A percentile compares a stretch with the other conserved stretches of the same genome.
Evolutionary conservation across 2,113 vertebrate genomes (phyloP).

Genomic region (Motacilla alba): DNA sequence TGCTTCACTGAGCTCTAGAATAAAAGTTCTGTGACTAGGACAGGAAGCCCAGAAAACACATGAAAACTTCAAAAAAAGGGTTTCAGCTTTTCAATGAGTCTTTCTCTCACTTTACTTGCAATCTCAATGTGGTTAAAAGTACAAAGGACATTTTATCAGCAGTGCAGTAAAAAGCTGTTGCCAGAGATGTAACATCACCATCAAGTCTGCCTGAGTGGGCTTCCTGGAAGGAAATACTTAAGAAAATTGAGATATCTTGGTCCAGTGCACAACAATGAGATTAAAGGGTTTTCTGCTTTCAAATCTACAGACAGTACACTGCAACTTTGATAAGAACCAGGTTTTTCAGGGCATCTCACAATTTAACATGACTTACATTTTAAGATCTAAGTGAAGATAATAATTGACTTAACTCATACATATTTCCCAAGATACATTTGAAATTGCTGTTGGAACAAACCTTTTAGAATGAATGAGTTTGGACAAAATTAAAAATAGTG

Average conservation of each 20-base stretch:
- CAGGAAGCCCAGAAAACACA: background rate
- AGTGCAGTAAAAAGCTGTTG: background rate
- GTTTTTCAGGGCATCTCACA: background rate
- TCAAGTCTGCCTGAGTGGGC: background rate
- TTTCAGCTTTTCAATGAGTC: background rate
- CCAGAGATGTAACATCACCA: background rate
- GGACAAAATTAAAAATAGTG: background rate
- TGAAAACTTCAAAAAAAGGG: background rate
- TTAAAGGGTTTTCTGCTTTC: background rate
- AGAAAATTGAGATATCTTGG: background rate
- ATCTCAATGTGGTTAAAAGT: background rate
- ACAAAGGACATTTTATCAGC: background rate
- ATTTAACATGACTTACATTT: background rate
- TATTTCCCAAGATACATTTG: background rate
- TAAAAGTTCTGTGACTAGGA: background rate
- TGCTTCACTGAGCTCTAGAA: background rate
- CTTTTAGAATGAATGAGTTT: background rate
- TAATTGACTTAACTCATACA: background rate
- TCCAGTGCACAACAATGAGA: background rate
- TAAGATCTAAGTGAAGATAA: background rate
- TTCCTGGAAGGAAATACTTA: background rate
- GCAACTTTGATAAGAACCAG: background rate
- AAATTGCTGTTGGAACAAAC: background rate
- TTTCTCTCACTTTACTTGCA: background rate
- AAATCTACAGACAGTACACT: background rate